A percentile compares a stretch with the other conserved stretches of the same genome.
Evolutionary conservation across 2,113 vertebrate species (phyloP).

Genomic region (Zingel zingel): DNA sequence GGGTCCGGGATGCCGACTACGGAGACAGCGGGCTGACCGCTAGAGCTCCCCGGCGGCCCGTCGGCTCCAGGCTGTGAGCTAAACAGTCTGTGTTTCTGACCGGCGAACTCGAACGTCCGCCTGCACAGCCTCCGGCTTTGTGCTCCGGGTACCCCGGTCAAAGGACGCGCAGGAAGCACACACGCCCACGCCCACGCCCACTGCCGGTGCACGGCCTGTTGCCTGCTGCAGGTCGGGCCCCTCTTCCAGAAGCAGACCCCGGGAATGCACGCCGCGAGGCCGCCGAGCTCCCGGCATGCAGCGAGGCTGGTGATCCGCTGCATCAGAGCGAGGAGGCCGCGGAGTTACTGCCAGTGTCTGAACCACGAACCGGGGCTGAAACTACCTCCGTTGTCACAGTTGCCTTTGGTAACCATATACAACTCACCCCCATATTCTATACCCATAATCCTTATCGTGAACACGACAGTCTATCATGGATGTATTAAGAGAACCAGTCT

Average conservation of each 20-base stretch:
- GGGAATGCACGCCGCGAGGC: slow-evolving; percentile 16
- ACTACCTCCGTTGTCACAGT: neutral
- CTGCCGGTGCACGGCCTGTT: neutral
- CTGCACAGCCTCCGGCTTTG: slow-evolving; percentile 6
- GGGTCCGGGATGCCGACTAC: slow-evolving; percentile 74
- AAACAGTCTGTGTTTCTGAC: slow-evolving; percentile 52
- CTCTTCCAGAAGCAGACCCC: slow-evolving; percentile 33
- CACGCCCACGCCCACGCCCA: neutral
- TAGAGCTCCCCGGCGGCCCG: slow-evolving; percentile 11
- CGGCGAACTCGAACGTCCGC: slow-evolving; percentile 26
- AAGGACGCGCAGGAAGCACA: neutral
- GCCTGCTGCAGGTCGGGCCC: neutral
- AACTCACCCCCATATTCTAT: slow-evolving; percentile 55
- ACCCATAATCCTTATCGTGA: neutral
- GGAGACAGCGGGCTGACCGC: slow-evolving; percentile 30
- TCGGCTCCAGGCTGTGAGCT: slow-evolving; percentile 38
- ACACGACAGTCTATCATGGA: too few relatives aligned
- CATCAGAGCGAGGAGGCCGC: slow-evolving; percentile 37
- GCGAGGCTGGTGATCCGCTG: slow-evolving; percentile 60
- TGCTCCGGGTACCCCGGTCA: neutral
- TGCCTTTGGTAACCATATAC: slow-evolving; percentile 53
- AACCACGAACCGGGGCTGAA: neutral
- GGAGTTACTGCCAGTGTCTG: neutral
- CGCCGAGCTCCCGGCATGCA: slow-evolving; percentile 47
- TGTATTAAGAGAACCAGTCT: too few relatives aligned